phyloP scores from a whole-genome alignment of 2,113 vertebrate species.

The Cairina moschata region DNA sequence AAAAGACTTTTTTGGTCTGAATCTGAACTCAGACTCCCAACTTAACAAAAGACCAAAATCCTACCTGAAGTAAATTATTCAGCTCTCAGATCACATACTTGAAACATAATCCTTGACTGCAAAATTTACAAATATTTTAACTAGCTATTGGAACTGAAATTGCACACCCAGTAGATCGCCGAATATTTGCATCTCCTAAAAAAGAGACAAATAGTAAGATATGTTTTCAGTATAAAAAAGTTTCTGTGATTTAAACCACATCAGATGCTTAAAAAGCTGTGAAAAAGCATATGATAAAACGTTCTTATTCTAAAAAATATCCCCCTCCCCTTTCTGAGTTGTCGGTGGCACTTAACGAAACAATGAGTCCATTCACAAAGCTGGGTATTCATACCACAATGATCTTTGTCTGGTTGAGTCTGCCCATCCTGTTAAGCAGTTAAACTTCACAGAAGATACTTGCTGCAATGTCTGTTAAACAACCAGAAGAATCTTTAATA shows the following conservation, averaged over 20 bases:
- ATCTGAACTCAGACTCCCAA: neutral
- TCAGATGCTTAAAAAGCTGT: conserved; percentile 22
- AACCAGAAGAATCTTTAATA: conserved; percentile 76
- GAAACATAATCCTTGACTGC: conserved; percentile 16
- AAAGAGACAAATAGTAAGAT: conserved; percentile 53
- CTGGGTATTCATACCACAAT: neutral
- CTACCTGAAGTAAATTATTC: conserved; percentile 39
- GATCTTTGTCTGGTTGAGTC: conserved; percentile 8
- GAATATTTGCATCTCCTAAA: conserved; percentile 51
- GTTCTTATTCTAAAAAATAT: neutral
- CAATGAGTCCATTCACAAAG: neutral
- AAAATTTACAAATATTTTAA: conserved; percentile 31
- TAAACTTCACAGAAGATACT: conserved; percentile 84
- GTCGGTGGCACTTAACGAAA: neutral
- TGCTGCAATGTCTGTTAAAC: conserved; percentile 70
- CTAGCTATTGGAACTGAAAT: conserved; percentile 23
- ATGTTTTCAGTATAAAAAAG: neutral
- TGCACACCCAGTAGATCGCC: conserved; percentile 28
- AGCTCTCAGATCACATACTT: conserved; percentile 15
- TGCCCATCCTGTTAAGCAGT: conserved; percentile 67
- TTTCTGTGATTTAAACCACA: conserved; percentile 23
- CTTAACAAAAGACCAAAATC: neutral
- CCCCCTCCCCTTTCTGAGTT: neutral
- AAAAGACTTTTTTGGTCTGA: conserved; percentile 21
- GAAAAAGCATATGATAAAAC: neutral